phyloP scores from a whole-genome alignment of 37 sponge, comb jelly and placozoan species.

The Corticium candelabrum region DNA sequence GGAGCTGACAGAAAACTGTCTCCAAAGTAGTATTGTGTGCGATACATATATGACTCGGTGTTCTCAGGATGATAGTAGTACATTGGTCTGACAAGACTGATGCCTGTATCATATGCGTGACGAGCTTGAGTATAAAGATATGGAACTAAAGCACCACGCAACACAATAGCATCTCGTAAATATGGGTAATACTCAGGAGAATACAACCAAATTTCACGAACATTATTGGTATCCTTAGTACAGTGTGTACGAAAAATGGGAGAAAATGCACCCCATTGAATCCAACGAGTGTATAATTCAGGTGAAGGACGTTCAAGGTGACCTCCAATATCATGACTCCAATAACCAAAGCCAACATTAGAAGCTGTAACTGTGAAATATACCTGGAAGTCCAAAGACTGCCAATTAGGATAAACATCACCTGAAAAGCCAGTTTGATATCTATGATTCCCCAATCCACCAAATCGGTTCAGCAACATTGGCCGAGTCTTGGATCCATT shows the following conservation, averaged over 20 bases:
- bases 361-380: slow-evolving; percentile 56
- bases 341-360: slow-evolving; percentile 64
- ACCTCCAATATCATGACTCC: slow-evolving; percentile 75
- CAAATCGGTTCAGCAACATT: slow-evolving; percentile 52
- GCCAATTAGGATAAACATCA: slow-evolving; percentile 56
- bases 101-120: slow-evolving; percentile 49
- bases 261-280: slow-evolving; percentile 72
- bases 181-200: slow-evolving; percentile 43
- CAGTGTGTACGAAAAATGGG: slow-evolving; percentile 69
- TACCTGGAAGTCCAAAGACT: slow-evolving; percentile 57
- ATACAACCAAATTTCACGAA: slow-evolving; percentile 52
- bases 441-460: slow-evolving; percentile 69
- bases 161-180: slow-evolving; percentile 29
- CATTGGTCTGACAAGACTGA: slow-evolving; percentile 49
- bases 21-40: slow-evolving; percentile 45
- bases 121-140: slow-evolving; percentile 57
- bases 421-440: slow-evolving; percentile 69
- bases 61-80: slow-evolving; percentile 55
- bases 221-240: slow-evolving; percentile 36
- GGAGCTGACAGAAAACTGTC: slow-evolving; percentile 31
- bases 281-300: slow-evolving; percentile 63
- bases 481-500: slow-evolving; percentile 26
- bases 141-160: slow-evolving; percentile 42
- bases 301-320: slow-evolving; percentile 44
- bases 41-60: slow-evolving; percentile 29